Base-by-base conservation (phyloP, 2,888 invertebrate species). In the Dugesia japonica region DNA sequence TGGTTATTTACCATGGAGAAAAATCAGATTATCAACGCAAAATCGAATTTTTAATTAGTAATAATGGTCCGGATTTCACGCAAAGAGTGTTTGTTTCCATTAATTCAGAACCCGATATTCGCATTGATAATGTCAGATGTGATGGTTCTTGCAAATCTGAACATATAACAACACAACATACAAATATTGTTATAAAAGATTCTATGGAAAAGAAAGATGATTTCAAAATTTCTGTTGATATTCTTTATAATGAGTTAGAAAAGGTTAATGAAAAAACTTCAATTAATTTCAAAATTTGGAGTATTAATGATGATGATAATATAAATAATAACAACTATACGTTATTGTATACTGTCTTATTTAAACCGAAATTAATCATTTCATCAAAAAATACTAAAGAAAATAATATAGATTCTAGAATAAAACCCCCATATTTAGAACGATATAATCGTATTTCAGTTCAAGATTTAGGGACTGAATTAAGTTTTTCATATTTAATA, bases 321-420 rank as follows among this genome's bases (percentile, higher is more conserved):
- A 56, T 56, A n/a, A n/a, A 1, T 9, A 56, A 56, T n/a, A 56
- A 56, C 17, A 56, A 56, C 56, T 56, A 9, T n/a, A 56, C 4
- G 4, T 9, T 56, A n/a, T 1, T 13, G 17, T 56, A 56, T n/a
- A 20, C 4, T n/a, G 23, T 56, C 7, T 56, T 56, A 56, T 56
- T 56, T 56, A 56, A 56, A 56, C 56, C 56, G 4, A 56, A 56
- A 20, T 56, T 56, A 56, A 56, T 56, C 4, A 20, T 56, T 56
- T 56, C 56, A 20, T 23, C 56, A 56, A 56, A 56, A 56, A 56
- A 56, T 20, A 56, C 56, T n/a, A 56, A 56, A 56, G 56, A 56
- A 56, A 56, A n/a, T 20, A 56, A 20, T 20, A 56, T 56, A 13
- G 56, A 56, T 56, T 56, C 56, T 23, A 56, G 56, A n/a, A 56